Evolutionary conservation across 2,113 vertebrate species (phyloP).

Genomic region (Genyomyrus donnyi): DNA sequence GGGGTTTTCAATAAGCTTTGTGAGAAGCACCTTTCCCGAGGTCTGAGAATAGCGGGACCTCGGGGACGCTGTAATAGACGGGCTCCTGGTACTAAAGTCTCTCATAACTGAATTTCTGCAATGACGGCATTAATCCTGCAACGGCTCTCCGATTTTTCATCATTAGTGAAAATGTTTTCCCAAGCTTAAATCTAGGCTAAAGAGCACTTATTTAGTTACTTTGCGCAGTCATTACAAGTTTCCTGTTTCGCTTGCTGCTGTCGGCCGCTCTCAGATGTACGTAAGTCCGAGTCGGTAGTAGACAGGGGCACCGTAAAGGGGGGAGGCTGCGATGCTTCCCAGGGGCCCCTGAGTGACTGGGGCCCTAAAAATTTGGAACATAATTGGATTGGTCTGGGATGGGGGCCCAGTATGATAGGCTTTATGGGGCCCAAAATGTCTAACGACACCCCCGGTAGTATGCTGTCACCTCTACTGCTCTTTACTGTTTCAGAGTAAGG

Average conservation of each 20-base stretch:
- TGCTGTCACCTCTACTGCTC: background rate
- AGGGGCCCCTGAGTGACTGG: too few relatives aligned
- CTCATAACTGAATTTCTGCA: conserved; percentile 11
- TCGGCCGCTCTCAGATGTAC: background rate
- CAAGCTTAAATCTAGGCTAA: background rate
- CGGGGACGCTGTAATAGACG: background rate
- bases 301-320: too few relatives aligned
- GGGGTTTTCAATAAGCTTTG: background rate
- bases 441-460: too few relatives aligned
- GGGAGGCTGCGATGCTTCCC: too few relatives aligned
- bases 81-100: background rate
- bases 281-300: background rate
- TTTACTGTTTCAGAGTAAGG: background rate
- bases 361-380: too few relatives aligned
- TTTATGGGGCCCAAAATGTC: too few relatives aligned
- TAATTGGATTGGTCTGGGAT: too few relatives aligned
- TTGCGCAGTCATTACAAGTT: background rate
- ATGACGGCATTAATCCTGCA: conserved; percentile 1
- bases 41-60: background rate
- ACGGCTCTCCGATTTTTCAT: background rate
- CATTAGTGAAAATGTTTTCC: background rate
- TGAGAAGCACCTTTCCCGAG: background rate
- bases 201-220: background rate
- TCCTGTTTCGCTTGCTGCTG: background rate
- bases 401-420: too few relatives aligned